Conservation (phyloP, 2,888 invertebrate genomes). For the Sphaerophoria taeniata region DNA sequence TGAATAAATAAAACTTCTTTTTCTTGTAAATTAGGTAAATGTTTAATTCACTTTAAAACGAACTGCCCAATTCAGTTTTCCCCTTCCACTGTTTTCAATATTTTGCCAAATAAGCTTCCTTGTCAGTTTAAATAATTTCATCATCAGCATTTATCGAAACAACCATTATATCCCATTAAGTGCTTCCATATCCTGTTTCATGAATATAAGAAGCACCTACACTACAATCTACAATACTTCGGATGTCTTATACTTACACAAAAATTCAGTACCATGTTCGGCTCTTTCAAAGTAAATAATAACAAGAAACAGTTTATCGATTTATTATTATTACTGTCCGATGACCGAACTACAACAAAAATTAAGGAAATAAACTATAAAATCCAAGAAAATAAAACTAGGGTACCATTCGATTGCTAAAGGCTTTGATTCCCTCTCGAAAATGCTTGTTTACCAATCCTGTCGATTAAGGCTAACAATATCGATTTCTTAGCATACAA, state of each 20-base stretch:
- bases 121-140: not conserved
- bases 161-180: not conserved
- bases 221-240: not conserved
- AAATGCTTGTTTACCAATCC: constrained; percentile 4
- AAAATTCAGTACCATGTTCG: not conserved
- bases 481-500: constrained; percentile 63
- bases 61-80: too few species aligned
- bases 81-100: too few species aligned
- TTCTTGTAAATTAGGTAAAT: too few species aligned
- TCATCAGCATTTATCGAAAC: not conserved
- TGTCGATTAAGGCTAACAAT: constrained; percentile 40
- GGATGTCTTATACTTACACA: not conserved
- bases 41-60: too few species aligned
- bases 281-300: constrained; percentile 1
- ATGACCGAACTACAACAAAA: not conserved
- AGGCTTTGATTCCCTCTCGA: not conserved
- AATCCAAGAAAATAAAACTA: not conserved
- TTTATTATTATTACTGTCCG: constrained; percentile 9
- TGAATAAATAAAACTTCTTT: too few species aligned
- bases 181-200: not conserved
- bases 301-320: constrained; percentile 9
- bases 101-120: not conserved
- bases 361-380: not conserved
- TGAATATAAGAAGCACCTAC: not conserved
- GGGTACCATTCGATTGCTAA: not conserved